Conservation (phyloP, 2,888 invertebrate species). For the Elysia crispata region DNA sequence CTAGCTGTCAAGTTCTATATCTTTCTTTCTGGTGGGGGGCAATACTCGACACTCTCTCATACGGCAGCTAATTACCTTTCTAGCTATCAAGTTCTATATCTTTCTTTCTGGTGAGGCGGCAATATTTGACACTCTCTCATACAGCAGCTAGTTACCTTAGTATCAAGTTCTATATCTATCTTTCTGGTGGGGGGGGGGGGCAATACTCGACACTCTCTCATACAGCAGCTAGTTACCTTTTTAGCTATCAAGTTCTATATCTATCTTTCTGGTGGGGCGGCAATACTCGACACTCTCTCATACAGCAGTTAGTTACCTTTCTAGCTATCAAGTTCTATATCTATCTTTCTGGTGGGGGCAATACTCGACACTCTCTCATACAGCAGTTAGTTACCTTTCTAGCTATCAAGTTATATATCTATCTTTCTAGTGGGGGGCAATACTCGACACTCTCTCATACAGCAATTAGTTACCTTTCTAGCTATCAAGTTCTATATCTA, state of each 20-base stretch:
- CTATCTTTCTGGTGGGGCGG: conserved; percentile 30
- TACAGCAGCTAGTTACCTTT: not conserved
- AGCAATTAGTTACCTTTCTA: not conserved
- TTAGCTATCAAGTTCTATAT: not conserved
- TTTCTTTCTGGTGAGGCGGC: conserved; percentile 2
- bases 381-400: not conserved
- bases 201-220: not conserved
- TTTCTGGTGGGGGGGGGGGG: conserved; percentile 37
- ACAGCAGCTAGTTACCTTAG: not conserved
- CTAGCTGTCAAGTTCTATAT: not conserved
- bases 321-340: not conserved
- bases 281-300: not conserved
- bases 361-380: not conserved
- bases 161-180: not conserved
- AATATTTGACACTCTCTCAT: not conserved
- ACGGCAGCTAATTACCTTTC: not conserved
- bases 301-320: not conserved
- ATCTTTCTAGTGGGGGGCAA: not conserved
- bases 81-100: not conserved
- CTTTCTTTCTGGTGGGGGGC: not conserved
- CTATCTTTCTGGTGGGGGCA: conserved; percentile 29
- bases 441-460: not conserved
- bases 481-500: not conserved
- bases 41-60: not conserved
- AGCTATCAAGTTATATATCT: not conserved